Evolutionary conservation across 2,113 vertebrate species (phyloP).

Genomic region (Natator depressus): DNA sequence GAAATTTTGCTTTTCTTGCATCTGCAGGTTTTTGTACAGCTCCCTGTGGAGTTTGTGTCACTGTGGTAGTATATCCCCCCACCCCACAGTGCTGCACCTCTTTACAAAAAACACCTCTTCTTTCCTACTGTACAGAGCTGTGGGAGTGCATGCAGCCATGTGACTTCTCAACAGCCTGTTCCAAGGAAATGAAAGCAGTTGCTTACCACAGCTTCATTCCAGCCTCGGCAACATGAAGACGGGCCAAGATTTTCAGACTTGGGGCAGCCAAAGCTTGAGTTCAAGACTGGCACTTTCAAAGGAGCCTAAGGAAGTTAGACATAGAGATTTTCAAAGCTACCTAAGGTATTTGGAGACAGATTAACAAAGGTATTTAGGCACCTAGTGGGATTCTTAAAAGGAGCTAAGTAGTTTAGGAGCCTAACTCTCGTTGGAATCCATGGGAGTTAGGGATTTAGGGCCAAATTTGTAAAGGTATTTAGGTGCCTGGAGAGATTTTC

Average conservation of each 20-base stretch:
- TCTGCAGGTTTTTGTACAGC: neutral
- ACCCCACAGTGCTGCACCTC: neutral
- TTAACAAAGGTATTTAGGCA: neutral
- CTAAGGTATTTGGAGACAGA: neutral
- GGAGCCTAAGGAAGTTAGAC: neutral
- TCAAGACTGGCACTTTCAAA: neutral
- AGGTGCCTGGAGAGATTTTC: neutral
- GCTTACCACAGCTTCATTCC: neutral
- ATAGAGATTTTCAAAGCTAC: neutral
- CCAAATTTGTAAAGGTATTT: neutral
- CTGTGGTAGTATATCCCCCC: neutral
- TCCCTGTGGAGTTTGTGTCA: neutral
- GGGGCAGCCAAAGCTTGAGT: fast-evolving
- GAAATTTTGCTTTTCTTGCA: neutral
- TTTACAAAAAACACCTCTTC: neutral
- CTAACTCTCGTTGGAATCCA: neutral
- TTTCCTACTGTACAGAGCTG: neutral
- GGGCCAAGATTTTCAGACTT: neutral
- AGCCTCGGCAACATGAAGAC: neutral
- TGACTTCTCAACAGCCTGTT: neutral
- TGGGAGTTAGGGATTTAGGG: neutral
- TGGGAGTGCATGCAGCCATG: neutral
- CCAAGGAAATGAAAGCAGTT: neutral
- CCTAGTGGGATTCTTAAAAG: neutral
- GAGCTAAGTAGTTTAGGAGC: neutral